These are phyloP conservation scores for Grammomys dolichurus DNA, from an alignment of 2,113 vertebrate species.

Conservation along the genomic window DNA sequence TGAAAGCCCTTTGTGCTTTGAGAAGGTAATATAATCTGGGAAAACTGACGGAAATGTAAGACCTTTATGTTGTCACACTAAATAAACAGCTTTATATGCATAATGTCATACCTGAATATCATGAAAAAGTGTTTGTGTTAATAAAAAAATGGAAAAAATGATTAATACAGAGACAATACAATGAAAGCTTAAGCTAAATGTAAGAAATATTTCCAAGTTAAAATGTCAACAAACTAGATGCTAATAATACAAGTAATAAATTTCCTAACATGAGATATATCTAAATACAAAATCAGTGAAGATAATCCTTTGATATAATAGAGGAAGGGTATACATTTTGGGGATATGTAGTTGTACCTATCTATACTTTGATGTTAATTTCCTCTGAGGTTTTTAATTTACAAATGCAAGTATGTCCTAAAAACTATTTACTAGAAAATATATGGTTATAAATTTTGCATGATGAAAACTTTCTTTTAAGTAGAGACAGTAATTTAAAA, in stretches of 20 bases:
- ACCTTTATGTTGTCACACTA: neutral
- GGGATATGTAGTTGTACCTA: accelerated
- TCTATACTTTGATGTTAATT: neutral
- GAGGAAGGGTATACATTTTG: accelerated
- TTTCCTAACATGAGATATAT: neutral
- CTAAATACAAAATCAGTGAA: accelerated
- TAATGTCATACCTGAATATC: neutral
- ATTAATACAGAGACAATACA: neutral
- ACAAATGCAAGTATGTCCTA: neutral
- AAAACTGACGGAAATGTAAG: neutral
- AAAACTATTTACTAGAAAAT: neutral
- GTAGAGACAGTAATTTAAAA: neutral
- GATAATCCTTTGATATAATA: accelerated
- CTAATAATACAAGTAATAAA: neutral
- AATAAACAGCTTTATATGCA: neutral
- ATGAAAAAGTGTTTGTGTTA: neutral
- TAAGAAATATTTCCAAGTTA: neutral
- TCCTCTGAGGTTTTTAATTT: neutral
- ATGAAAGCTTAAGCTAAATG: neutral
- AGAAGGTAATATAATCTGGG: neutral
- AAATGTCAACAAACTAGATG: neutral
- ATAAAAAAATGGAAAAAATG: neutral
- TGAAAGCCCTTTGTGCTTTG: neutral
- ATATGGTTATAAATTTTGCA: neutral
- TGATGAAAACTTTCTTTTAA: neutral